Percentiles rank a stretch among this genome's conserved stretches.
These are phyloP conservation scores for Neotoma lepida DNA, from an alignment of 2,113 vertebrate species.

Conservation along the genomic window DNA sequence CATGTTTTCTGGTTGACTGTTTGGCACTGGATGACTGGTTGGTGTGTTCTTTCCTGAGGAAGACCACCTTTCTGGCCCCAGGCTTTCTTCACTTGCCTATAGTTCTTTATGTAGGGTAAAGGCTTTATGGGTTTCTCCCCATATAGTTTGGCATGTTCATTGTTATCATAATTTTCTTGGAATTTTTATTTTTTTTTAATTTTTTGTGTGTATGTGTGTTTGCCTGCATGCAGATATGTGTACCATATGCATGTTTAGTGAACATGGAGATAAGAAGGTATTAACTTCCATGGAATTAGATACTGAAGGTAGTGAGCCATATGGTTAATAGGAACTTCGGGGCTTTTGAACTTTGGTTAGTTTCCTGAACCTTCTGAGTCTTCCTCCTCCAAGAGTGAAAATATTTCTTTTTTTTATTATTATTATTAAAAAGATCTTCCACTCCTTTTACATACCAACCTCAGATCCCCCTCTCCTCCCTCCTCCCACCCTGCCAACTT, in stretches of 20 bases:
- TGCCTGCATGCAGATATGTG: background rate
- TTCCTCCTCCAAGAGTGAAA: background rate
- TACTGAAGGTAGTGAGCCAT: background rate
- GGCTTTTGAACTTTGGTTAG: background rate
- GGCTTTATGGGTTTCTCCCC: background rate
- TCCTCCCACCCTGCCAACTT: too few species aligned
- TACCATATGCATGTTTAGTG: background rate
- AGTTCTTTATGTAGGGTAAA: background rate
- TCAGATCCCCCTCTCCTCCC: too few species aligned
- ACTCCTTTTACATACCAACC: too few species aligned
- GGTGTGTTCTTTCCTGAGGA: background rate
- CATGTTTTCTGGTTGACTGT: background rate
- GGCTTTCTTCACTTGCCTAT: background rate
- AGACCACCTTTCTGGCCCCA: background rate
- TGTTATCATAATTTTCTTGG: background rate
- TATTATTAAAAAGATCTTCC: too few species aligned
- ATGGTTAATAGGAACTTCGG: background rate
- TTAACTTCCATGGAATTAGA: background rate
- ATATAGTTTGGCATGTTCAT: background rate
- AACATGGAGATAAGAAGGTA: background rate
- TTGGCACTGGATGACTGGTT: background rate
- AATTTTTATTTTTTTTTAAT: background rate
- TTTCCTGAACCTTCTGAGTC: background rate
- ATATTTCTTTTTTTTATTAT: too few species aligned
- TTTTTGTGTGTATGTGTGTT: background rate